A percentile compares a stretch with the other conserved stretches of the same genome.
phyloP scores from a whole-genome alignment of 2,797 vertebrate genomes.

The Sarcoramphus papa region DNA sequence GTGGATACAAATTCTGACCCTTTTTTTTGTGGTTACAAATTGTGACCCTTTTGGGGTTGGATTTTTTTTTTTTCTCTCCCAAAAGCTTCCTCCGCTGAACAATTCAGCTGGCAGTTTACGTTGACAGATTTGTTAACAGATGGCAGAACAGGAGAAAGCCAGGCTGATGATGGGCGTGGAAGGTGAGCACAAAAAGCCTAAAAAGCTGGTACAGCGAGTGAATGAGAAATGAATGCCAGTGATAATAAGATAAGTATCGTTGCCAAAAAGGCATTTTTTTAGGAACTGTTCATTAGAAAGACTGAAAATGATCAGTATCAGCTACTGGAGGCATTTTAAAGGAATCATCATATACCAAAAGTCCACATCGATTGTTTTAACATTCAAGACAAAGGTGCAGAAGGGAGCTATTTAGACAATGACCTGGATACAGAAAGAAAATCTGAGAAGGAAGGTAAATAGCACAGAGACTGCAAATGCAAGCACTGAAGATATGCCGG shows the following conservation, averaged over 20 bases:
- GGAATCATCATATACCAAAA: not conserved
- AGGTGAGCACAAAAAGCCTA: not conserved
- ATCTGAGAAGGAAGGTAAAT: not conserved
- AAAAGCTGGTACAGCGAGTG: not conserved
- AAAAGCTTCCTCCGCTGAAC: not conserved
- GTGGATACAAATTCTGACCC: not conserved
- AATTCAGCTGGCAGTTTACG: not conserved
- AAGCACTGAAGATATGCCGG: not conserved
- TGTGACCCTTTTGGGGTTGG: not conserved
- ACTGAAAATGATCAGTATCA: not conserved
- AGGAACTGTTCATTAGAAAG: not conserved
- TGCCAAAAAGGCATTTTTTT: not conserved
- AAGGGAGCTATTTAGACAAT: not conserved
- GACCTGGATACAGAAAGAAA: not conserved
- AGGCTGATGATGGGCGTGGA: not conserved
- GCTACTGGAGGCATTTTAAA: not conserved
- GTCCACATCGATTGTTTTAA: not conserved
- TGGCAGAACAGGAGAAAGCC: not conserved
- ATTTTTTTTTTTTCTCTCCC: not conserved
- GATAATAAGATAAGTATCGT: not conserved
- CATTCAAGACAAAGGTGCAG: not conserved
- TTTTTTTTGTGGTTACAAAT: not conserved
- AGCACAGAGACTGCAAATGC: not conserved
- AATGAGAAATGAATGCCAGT: not conserved
- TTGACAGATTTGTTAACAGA: not conserved